Evolutionary conservation across 2,113 vertebrate species (phyloP).

Genomic region (Rhipidura dahli): DNA sequence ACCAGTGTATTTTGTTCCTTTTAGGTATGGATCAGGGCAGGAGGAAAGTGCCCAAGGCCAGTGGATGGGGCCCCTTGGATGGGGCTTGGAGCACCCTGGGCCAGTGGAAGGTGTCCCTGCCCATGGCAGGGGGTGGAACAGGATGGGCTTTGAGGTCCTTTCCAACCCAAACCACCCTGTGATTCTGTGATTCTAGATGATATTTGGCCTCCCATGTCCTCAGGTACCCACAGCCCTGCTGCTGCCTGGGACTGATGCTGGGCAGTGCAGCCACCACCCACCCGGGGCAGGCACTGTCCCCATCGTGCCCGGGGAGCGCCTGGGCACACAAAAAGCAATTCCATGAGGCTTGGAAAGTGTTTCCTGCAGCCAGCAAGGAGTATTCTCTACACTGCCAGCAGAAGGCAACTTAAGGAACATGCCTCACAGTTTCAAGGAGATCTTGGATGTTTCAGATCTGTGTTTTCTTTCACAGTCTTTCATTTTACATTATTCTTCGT

Average conservation of each 20-base stretch:
- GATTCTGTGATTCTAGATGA: not conserved
- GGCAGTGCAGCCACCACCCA: not conserved
- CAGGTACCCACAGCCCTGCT: not conserved
- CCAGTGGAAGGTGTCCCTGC: not conserved
- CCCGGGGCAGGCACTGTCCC: not conserved
- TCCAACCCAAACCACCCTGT: not conserved
- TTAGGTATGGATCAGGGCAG: not conserved
- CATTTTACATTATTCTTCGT: not conserved
- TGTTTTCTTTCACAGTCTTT: not conserved
- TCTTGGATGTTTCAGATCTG: not conserved
- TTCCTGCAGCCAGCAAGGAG: not conserved
- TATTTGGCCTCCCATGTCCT: not conserved
- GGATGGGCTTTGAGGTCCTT: not conserved
- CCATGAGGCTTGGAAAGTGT: not conserved
- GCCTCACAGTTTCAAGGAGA: not conserved
- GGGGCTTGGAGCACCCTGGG: not conserved
- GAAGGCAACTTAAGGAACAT: not conserved
- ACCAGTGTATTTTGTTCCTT: not conserved
- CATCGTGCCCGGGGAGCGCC: accelerated
- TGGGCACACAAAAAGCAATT: not conserved
- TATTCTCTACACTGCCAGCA: not conserved
- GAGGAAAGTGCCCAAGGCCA: not conserved
- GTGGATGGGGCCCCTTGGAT: no score
- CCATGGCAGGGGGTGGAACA: not conserved
- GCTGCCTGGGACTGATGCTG: not conserved